Base-by-base conservation (phyloP, 2,888 invertebrate species). In the Melipona beecheii region DNA sequence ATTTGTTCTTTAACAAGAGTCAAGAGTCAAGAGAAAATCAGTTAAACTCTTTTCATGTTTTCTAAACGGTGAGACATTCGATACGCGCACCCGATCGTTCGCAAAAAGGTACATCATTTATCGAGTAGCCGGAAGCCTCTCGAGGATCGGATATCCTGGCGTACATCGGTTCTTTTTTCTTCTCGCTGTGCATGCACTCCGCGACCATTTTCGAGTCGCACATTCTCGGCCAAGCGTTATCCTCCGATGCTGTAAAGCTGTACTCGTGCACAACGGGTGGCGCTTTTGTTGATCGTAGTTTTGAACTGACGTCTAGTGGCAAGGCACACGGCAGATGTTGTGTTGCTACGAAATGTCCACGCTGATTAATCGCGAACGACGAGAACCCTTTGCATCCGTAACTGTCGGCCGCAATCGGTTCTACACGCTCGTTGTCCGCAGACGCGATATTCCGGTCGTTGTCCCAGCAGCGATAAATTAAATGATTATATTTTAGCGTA, bases 361-460 rank as follows among this genome's bases (percentile, higher is more conserved):
- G 87, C 88, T 93, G 92, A 93, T 93, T 92, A 93, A 93, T 93
- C 91, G 91, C 91, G 83, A 82, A 89, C 90, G 87, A 90, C 86
- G 90, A 92, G 91, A 85, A 85, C 92, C 87, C 92, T 93, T 90
- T 84, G 91, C 91, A 87, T 89, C 90, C 90, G 92, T 90, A 92
- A 92, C 92, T 92, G 92, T 92, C 92, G 86, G 82, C 83, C 84
- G 89, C 93, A 92, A 92, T 91, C 89, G 89, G 87, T 70, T 81
- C 79, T 76, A 82, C 80, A 80, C 76, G 81, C 84, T 87, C 81
- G 87, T 87, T 84, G 78, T 56, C 64, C 64, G 73, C 82, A 31
- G 56, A 73, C 81, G 75, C 75, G 75, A 71, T 68, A 72, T 71
- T 36, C 68, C 71, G 74, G 58, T 75, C 71, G n/a, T 76, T n/a